A percentile compares a stretch with the other conserved stretches of the same genome.
Conservation (phyloP, 2,888 invertebrate genomes). For the Phanerotoma sp. region DNA sequence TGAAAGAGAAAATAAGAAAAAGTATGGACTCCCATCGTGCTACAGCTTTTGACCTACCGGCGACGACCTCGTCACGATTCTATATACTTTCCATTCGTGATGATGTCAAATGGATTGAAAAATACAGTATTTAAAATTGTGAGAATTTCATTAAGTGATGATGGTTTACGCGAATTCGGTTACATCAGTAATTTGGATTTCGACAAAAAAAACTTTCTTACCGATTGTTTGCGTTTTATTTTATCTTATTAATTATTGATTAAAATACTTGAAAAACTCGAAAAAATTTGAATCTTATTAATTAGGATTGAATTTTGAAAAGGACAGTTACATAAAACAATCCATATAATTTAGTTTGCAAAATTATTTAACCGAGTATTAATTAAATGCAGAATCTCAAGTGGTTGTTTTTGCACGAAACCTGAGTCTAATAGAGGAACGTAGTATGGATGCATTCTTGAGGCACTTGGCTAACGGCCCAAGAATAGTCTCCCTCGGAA, state of each 20-base stretch:
- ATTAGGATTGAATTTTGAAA: no score
- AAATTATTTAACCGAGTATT: not conserved
- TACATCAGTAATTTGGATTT: no score
- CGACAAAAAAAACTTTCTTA: no score
- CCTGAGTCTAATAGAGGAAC: conserved; percentile 3
- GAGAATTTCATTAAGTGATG: no score
- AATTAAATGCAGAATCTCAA: conserved; percentile 4
- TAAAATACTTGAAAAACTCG: no score
- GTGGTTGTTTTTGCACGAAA: conserved; percentile 7
- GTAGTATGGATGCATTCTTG: conserved; percentile 10
- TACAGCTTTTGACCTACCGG: not conserved
- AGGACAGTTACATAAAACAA: no score
- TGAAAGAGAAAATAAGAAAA: not conserved
- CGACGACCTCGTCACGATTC: conserved; percentile 1
- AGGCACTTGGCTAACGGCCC: conserved; percentile 12
- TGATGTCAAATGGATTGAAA: not conserved
- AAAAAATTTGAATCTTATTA: no score
- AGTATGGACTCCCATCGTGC: conserved; percentile 1
- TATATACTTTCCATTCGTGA: not conserved
- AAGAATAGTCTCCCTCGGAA: conserved; percentile 31
- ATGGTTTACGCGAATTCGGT: not conserved
- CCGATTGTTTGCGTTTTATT: no score
- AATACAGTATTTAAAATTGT: not conserved
- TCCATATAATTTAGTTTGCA: not conserved
- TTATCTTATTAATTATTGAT: no score